Evolutionary conservation across 2,888 invertebrate genomes (phyloP).

Genomic region (Andrena chrysosceles): DNA sequence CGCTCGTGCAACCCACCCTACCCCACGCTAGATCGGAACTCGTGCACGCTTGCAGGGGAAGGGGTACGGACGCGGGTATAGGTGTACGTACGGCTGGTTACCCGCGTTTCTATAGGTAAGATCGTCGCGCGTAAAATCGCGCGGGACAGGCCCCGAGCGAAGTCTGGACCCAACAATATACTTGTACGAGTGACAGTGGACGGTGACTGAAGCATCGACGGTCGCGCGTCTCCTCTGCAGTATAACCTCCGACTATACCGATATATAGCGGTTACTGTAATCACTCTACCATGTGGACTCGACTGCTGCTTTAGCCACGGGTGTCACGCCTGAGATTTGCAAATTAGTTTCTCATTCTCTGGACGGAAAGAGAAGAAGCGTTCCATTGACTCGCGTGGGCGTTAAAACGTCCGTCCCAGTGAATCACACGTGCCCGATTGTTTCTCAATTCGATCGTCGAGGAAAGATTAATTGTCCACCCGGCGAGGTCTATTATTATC

Average conservation of each 20-base stretch:
- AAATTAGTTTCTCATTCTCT: neutral
- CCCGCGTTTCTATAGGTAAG: conserved; percentile 68
- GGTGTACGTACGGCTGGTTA: conserved; percentile 65
- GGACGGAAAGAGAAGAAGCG: neutral
- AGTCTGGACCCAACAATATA: conserved; percentile 61
- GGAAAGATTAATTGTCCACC: neutral
- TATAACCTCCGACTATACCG: neutral
- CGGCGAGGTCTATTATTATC: conserved; percentile 24
- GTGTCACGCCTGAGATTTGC: neutral
- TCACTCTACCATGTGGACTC: neutral
- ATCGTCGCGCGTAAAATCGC: conserved; percentile 70
- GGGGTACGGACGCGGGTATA: conserved; percentile 58
- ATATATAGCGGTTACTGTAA: neutral
- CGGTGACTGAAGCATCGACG: conserved; percentile 36
- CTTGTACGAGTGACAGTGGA: conserved; percentile 40
- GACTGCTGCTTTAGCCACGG: neutral
- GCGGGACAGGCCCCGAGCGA: conserved; percentile 67
- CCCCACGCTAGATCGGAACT: conserved; percentile 66
- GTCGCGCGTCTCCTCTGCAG: conserved; percentile 19
- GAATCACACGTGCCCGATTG: neutral
- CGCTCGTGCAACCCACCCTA: conserved; percentile 72
- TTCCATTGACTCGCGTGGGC: neutral
- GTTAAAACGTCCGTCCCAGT: neutral
- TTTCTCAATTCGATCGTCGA: neutral
- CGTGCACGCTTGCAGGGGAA: conserved; percentile 71